Percentiles rank a stretch among this genome's conserved stretches.
Evolutionary conservation across 1,140 invertebrate species (phyloP).

Genomic region (Pectinophora gossypiella): DNA sequence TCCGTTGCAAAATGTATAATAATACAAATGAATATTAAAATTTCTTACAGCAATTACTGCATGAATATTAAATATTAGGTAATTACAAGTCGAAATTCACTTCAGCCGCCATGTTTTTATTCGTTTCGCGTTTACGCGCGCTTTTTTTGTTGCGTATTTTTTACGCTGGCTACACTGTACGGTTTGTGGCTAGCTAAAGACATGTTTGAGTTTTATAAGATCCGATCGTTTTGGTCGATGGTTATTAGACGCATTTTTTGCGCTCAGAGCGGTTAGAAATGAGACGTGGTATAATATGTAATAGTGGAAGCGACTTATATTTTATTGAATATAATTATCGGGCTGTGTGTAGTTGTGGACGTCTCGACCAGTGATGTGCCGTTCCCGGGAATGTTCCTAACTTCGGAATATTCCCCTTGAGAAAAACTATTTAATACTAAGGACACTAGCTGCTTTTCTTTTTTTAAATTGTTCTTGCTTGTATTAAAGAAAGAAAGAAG

Average conservation of each 20-base stretch:
- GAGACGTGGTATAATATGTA: neutral
- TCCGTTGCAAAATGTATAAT: neutral
- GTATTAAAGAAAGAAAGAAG: too few species aligned
- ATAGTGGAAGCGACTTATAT: slow-evolving; percentile 9
- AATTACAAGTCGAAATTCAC: slow-evolving; percentile 15
- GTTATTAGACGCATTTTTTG: neutral
- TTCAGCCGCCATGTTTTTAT: slow-evolving; percentile 8
- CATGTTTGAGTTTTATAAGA: slow-evolving; percentile 17
- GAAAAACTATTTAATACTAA: too few species aligned
- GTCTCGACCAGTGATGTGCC: too few species aligned
- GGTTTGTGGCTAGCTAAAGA: slow-evolving; percentile 19
- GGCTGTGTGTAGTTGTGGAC: too few species aligned
- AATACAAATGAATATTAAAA: neutral
- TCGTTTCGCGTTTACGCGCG: neutral
- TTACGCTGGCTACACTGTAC: slow-evolving; percentile 18
- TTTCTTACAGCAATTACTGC: slow-evolving; percentile 5
- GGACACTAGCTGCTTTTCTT: too few species aligned
- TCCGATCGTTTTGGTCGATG: slow-evolving; percentile 11
- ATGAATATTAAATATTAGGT: slow-evolving; percentile 13
- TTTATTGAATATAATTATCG: slow-evolving; percentile 18
- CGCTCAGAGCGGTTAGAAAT: neutral
- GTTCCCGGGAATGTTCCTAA: too few species aligned
- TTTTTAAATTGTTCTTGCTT: too few species aligned
- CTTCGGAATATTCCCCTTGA: too few species aligned
- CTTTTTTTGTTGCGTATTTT: slow-evolving; percentile 11